These are phyloP conservation scores for Leuctra nigra DNA, from an alignment of 2,888 invertebrate genomes.

Conservation along the genomic window DNA sequence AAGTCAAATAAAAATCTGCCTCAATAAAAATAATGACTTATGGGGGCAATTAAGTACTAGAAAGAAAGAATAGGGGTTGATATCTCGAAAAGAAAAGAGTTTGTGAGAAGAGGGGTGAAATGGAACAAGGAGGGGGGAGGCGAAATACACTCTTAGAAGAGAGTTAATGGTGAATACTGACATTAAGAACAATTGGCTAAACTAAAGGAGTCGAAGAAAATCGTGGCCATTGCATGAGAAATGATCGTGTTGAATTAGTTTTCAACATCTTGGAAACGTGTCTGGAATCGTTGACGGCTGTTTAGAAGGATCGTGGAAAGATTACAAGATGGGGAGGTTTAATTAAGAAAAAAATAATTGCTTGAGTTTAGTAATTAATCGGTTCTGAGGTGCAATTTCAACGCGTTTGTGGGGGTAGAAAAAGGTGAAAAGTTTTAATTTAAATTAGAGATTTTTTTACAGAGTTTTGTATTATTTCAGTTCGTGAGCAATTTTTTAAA, in stretches of 20 bases:
- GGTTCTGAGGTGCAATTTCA: no score
- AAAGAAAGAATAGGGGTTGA: background rate
- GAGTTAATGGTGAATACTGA: conserved; percentile 21
- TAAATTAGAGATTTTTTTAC: no score
- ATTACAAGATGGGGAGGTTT: no score
- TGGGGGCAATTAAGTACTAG: conserved; percentile 23
- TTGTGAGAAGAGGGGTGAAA: background rate
- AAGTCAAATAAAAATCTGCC: background rate
- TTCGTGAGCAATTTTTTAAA: no score
- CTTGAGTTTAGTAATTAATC: no score
- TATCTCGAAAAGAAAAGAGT: background rate
- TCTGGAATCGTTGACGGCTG: no score
- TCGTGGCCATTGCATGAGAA: background rate
- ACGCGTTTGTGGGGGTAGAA: no score
- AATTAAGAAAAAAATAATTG: no score
- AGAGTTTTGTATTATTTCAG: no score
- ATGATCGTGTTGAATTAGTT: conserved; percentile 8
- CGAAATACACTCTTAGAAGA: conserved; percentile 16
- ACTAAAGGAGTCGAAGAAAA: background rate
- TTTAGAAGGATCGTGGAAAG: no score
- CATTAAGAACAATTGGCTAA: conserved; percentile 22
- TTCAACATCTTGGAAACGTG: background rate
- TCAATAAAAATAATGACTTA: conserved; percentile 26
- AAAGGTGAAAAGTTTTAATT: no score
- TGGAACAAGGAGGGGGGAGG: conserved; percentile 8